Conservation (phyloP, 2,113 vertebrate genomes). For the Neodon shergylaensis region DNA sequence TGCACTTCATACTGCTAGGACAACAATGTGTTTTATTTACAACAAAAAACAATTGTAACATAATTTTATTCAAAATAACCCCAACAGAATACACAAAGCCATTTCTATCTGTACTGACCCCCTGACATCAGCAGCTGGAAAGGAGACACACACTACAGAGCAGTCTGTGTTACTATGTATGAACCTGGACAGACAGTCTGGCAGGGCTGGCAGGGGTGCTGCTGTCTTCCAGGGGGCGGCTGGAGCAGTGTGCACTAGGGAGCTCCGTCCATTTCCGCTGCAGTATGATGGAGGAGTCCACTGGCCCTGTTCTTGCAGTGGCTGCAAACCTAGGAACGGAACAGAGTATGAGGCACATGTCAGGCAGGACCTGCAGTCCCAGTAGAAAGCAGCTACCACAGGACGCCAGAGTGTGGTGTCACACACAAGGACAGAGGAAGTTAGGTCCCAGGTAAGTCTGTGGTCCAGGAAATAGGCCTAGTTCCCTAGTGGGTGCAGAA, state of each 20-base stretch:
- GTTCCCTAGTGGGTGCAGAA: background rate
- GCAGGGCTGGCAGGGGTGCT: background rate
- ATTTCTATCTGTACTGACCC: slow-evolving; percentile 50
- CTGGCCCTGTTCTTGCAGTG: background rate
- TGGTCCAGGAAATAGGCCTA: background rate
- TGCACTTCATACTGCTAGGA: slow-evolving; percentile 37
- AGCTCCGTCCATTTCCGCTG: background rate
- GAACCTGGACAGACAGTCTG: background rate
- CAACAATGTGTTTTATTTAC: slow-evolving; percentile 77
- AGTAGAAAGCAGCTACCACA: rapidly evolving
- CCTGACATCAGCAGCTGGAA: slow-evolving; percentile 21
- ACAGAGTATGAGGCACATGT: background rate
- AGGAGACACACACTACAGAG: background rate
- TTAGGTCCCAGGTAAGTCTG: background rate
- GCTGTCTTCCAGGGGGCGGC: background rate
- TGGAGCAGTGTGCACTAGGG: too few species aligned
- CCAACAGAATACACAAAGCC: slow-evolving; percentile 64
- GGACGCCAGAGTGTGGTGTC: too few species aligned
- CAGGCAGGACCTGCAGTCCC: background rate
- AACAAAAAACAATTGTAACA: slow-evolving; percentile 73
- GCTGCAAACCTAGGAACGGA: slow-evolving; percentile 44
- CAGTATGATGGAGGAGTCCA: rapidly evolving
- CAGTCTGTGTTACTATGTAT: background rate
- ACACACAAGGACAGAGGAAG: background rate
- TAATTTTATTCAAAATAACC: slow-evolving; percentile 70